Percentiles rank a stretch among this genome's conserved stretches.
Conservation (phyloP, 2,113 vertebrate genomes). For the Pachypanchax playfairii region DNA sequence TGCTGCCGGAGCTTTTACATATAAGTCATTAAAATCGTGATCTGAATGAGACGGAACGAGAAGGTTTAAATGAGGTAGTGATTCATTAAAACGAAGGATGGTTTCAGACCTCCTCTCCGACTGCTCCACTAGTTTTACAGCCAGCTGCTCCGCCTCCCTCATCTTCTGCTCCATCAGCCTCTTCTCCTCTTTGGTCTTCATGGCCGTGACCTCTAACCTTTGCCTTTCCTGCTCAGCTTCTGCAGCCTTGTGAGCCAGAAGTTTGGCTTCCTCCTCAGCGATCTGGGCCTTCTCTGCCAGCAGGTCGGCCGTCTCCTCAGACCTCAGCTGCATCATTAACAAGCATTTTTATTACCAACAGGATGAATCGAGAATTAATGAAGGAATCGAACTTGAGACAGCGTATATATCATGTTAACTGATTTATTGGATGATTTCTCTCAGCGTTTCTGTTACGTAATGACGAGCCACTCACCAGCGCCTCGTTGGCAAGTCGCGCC, state of each 20-base stretch:
- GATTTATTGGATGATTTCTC: neutral
- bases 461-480: slow-evolving; percentile 79
- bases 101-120: slow-evolving; percentile 86
- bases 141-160: slow-evolving; percentile 90
- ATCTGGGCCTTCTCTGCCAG: slow-evolving; percentile 95
- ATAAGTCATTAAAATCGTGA: neutral
- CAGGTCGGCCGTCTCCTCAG: slow-evolving; percentile 90
- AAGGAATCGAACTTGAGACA: neutral
- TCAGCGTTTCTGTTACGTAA: neutral
- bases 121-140: slow-evolving; percentile 91
- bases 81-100: neutral
- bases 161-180: slow-evolving; percentile 94
- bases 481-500: slow-evolving; percentile 88
- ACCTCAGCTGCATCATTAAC: slow-evolving; percentile 79
- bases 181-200: slow-evolving; percentile 92
- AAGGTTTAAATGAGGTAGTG: neutral
- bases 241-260: slow-evolving; percentile 91
- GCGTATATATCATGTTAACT: neutral
- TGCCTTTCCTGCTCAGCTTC: slow-evolving; percentile 91
- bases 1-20: neutral
- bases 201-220: slow-evolving; percentile 87
- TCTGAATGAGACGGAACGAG: accelerated
- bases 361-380: neutral
- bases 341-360: neutral
- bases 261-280: slow-evolving; percentile 91